phyloP scores from a whole-genome alignment of 1,140 invertebrate species.

The Bombyx mandarina region DNA sequence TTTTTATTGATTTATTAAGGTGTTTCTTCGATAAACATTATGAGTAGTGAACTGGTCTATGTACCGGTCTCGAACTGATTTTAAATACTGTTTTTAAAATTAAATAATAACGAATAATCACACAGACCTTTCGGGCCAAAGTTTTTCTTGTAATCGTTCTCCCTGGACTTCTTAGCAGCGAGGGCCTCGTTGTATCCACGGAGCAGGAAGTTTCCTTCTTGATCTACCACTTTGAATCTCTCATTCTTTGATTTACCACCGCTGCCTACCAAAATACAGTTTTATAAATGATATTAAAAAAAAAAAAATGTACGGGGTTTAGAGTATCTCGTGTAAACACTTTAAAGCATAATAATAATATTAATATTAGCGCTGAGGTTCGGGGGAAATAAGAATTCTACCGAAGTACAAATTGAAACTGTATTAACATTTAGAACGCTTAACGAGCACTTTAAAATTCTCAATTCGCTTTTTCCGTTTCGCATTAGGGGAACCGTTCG shows the following conservation, averaged over 20 bases:
- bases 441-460: too few relatives aligned
- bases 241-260: slow-evolving; percentile 87
- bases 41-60: neutral
- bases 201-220: slow-evolving; percentile 77
- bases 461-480: too few relatives aligned
- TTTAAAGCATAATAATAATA: too few relatives aligned
- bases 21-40: neutral
- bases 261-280: slow-evolving; percentile 46
- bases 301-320: too few relatives aligned
- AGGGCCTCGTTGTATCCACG: slow-evolving; percentile 81
- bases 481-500: too few relatives aligned
- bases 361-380: too few relatives aligned
- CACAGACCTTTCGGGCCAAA: slow-evolving; percentile 73
- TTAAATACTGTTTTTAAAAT: neutral
- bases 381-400: too few relatives aligned
- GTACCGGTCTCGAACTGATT: neutral
- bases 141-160: slow-evolving; percentile 72
- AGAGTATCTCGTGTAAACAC: too few relatives aligned
- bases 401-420: too few relatives aligned
- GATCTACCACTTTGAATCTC: slow-evolving; percentile 87
- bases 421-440: too few relatives aligned
- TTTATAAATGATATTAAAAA: neutral
- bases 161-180: slow-evolving; percentile 77
- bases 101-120: neutral
- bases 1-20: neutral